phyloP scores from a whole-genome alignment of 2,888 invertebrate genomes.

The Eristalinus sepulchralis region DNA sequence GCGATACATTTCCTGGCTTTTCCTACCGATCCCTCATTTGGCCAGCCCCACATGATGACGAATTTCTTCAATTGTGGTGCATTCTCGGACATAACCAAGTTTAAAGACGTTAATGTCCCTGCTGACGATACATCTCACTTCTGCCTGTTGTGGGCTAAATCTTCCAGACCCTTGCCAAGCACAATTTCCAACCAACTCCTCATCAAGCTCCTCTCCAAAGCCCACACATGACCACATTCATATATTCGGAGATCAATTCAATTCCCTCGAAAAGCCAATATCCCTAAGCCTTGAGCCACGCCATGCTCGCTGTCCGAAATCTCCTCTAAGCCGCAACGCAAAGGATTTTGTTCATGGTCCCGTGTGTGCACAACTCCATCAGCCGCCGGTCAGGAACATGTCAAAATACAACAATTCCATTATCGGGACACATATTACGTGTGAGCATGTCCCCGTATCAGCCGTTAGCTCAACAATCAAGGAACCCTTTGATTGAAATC shows the following conservation, averaged over 20 bases:
- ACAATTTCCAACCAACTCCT: too few species aligned
- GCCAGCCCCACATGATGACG: too few species aligned
- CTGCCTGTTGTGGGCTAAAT: too few species aligned
- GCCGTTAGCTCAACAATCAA: neutral
- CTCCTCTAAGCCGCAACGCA: neutral
- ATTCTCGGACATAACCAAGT: too few species aligned
- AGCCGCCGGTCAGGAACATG: neutral
- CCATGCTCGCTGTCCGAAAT: neutral
- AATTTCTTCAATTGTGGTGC: too few species aligned
- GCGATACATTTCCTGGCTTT: too few species aligned
- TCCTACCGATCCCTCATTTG: too few species aligned
- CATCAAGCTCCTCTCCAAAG: too few species aligned
- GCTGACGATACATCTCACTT: too few species aligned
- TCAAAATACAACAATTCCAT: neutral
- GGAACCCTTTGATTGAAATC: conserved; percentile 28
- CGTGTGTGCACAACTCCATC: neutral
- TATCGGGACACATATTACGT: neutral
- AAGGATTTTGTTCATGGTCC: neutral
- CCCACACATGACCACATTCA: neutral
- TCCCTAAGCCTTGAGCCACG: neutral
- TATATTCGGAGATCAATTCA: neutral
- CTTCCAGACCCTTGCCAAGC: too few species aligned
- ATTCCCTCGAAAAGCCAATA: neutral
- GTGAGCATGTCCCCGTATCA: neutral
- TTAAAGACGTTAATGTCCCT: too few species aligned